Percentiles rank a stretch among this genome's conserved stretches.
Conservation (phyloP, 1,140 invertebrate species). For the Hypothenemus hampei region DNA sequence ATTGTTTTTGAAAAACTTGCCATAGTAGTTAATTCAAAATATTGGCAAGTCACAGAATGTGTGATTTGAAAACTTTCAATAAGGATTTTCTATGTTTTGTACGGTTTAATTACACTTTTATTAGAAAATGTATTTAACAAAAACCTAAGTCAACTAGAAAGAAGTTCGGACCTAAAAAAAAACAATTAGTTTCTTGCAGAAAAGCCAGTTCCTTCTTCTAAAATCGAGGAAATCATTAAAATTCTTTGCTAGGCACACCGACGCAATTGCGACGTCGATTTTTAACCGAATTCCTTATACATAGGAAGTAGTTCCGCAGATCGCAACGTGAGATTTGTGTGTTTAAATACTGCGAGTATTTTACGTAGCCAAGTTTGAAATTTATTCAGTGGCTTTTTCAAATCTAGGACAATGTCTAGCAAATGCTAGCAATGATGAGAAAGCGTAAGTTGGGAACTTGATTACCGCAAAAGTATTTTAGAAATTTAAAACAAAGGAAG, state of each 20-base stretch:
- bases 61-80: too few species aligned
- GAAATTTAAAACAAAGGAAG: slow-evolving; percentile 58
- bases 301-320: slow-evolving; percentile 65
- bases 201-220: too few species aligned
- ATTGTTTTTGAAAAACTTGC: too few species aligned
- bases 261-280: slow-evolving; percentile 74
- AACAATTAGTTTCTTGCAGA: too few species aligned
- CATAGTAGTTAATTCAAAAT: too few species aligned
- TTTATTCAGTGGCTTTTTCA: slow-evolving; percentile 63
- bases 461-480: slow-evolving; percentile 54
- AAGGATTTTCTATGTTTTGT: too few species aligned
- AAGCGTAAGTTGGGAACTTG: slow-evolving; percentile 66
- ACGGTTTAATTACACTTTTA: too few species aligned
- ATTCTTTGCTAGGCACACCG: slow-evolving; percentile 75
- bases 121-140: too few species aligned
- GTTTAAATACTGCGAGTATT: slow-evolving; percentile 56
- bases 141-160: too few species aligned
- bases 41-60: too few species aligned
- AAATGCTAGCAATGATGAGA: slow-evolving; percentile 62
- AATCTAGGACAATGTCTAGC: slow-evolving; percentile 66
- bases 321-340: slow-evolving; percentile 62
- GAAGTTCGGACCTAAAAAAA: too few species aligned
- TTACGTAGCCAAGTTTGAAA: slow-evolving; percentile 56
- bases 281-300: slow-evolving; percentile 67
- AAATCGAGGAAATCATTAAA: slow-evolving; percentile 73